Conservation (phyloP, 2,797 vertebrate genomes). For the Falco columbarius region DNA sequence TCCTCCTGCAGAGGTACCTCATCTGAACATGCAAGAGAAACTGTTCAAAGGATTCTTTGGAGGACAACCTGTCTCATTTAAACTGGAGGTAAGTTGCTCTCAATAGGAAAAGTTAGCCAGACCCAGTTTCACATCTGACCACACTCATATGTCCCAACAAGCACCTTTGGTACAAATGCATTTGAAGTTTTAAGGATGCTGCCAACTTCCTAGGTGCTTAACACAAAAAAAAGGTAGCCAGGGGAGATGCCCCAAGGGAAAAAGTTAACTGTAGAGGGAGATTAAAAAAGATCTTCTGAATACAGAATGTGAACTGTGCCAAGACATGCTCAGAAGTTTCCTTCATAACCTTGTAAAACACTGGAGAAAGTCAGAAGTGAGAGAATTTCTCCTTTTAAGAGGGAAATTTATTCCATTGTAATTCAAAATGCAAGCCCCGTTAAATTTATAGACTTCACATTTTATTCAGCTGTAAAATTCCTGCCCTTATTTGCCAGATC, state of each 20-base stretch:
- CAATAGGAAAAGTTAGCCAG: constrained; percentile 7
- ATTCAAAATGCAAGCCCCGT: constrained; percentile 27
- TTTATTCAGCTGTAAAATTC: constrained; percentile 28
- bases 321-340: constrained; percentile 29
- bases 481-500: constrained; percentile 5
- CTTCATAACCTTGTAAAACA: constrained; percentile 48
- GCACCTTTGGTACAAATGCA: background rate
- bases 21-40: background rate
- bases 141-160: background rate
- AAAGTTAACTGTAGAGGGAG: background rate
- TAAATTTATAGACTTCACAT: constrained; percentile 30
- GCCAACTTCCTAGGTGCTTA: constrained; percentile 31
- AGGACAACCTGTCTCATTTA: background rate
- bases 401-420: constrained; percentile 39
- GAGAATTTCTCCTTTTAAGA: constrained; percentile 20
- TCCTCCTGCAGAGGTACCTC: constrained; percentile 20
- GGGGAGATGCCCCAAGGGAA: constrained; percentile 13
- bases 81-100: background rate
- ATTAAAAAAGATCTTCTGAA: constrained; percentile 2
- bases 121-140: background rate
- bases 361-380: constrained; percentile 23
- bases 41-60: constrained; percentile 12
- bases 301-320: background rate
- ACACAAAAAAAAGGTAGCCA: constrained; percentile 6
- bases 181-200: constrained; percentile 20